Conservation (phyloP, 2,888 invertebrate species). For the Neocrepidodera transversa region DNA sequence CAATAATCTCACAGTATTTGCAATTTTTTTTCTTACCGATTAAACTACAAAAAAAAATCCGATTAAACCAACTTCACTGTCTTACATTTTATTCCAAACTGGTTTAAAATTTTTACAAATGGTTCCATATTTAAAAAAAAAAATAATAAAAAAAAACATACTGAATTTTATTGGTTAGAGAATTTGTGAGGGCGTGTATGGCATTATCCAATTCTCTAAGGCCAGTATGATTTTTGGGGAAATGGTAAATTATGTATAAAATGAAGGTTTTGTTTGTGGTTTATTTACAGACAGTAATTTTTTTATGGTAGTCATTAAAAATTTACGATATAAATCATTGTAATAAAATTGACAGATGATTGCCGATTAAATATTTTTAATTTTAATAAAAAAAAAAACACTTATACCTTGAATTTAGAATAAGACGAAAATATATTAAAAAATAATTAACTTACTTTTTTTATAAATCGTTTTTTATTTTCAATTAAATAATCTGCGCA, state of each 20-base stretch:
- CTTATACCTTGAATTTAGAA: background rate
- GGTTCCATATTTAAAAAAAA: background rate
- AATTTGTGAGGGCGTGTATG: background rate
- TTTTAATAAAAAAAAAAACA: background rate
- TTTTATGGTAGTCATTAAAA: conserved; percentile 8
- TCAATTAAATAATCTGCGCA: too few species aligned
- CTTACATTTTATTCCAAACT: background rate
- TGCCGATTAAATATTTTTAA: background rate
- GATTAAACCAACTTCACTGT: background rate
- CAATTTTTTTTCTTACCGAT: too few species aligned
- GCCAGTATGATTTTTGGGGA: background rate
- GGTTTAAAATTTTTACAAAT: background rate
- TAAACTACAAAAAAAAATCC: too few species aligned
- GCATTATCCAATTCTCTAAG: background rate
- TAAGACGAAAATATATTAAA: too few species aligned
- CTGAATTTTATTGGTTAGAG: conserved; percentile 1
- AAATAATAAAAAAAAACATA: conserved; percentile 1
- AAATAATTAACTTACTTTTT: too few species aligned
- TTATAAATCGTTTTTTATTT: too few species aligned
- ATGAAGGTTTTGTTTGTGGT: conserved; percentile 1
- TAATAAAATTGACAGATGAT: background rate
- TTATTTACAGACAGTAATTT: background rate
- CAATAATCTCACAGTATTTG: too few species aligned
- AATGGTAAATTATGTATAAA: background rate
- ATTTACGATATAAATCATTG: background rate